Conservation (phyloP, 2,113 vertebrate species). For the Neomonachus schauinslandi region DNA sequence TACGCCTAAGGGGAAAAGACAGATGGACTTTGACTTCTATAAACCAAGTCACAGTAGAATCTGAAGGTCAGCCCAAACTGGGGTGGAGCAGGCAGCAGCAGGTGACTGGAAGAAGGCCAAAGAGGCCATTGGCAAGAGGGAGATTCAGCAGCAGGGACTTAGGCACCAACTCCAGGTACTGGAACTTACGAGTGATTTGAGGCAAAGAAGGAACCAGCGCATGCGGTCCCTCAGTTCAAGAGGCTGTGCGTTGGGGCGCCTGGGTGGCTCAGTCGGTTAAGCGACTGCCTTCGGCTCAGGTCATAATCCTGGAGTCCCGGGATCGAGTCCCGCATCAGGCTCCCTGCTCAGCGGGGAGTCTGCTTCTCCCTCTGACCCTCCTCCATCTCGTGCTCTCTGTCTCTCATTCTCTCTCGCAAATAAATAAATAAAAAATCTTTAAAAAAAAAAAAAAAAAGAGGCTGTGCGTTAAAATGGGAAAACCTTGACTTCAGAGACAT, state of each 20-base stretch:
- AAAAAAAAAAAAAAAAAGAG: too few species aligned
- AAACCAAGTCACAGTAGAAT: not conserved
- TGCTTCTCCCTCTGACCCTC: too few species aligned
- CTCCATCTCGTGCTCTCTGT: too few species aligned
- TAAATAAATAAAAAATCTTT: too few species aligned
- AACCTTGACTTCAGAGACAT: not conserved
- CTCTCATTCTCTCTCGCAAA: too few species aligned
- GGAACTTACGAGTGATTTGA: not conserved
- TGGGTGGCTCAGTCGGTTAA: too few species aligned
- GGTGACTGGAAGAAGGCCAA: not conserved
- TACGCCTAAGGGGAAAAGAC: not conserved
- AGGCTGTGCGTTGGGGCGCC: rapidly evolving
- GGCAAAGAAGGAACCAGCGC: not conserved
- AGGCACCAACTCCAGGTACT: not conserved
- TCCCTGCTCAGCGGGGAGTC: too few species aligned
- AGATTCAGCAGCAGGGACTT: not conserved
- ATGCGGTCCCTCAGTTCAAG: rapidly evolving
- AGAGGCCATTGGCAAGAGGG: not conserved
- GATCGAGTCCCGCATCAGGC: too few species aligned
- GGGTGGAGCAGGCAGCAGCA: not conserved
- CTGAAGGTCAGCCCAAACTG: not conserved
- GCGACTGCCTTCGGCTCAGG: too few species aligned
- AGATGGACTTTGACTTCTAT: not conserved
- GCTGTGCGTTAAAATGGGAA: not conserved
- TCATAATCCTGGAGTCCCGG: too few species aligned